Base-by-base conservation (phyloP, 2,113 vertebrate genomes). In the Apaloderma vittatum region DNA sequence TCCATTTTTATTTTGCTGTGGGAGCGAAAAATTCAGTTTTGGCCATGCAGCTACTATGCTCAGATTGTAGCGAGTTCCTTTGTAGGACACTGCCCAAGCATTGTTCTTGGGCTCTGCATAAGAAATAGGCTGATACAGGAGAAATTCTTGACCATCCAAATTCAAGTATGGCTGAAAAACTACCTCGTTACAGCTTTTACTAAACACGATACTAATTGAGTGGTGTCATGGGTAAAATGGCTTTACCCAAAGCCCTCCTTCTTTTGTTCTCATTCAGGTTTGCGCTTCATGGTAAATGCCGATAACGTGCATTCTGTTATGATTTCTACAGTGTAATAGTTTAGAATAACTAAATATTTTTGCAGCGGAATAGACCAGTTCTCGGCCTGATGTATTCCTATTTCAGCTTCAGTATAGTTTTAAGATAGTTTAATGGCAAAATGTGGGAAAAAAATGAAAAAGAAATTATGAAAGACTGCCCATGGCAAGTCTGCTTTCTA, bases 31-130 rank as follows among this genome's bases (percentile, higher is more conserved):
- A 75, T 83, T 71, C 24, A n/a, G 12, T 74, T 86, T 91, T 71
- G n/a, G 5, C 15, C 0, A 1, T 74, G 65, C 19, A 62, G 40
- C 32, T 52, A 3, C 46, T 48, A 11, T 14, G 43, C 4, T 2
- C 0, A 6, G 15, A 17, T 30, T 52, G 11, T 29, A 77, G 36
- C 34, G 20, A 15, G 3, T 66, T 78, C 16, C 7, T 77, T 58
- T 26, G 4, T 34, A 29, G 29, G 29, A 23, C 73, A 32, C 22
- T 89, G 26, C 22, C 3, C 8, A 58, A 32, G 20, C 37, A 8
- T 30, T 85, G 26, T 61, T 61, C 8, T 15, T 70, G 32, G 19
- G 15, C n/a, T 82, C 20, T 58, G 4, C 32, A 5, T 59, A 61
- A 63, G 49, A 24, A 55, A 8, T 63, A 36, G 22, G 6, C 37